These are phyloP conservation scores for Falco rusticolus DNA, from an alignment of 2,797 vertebrate genomes.

Conservation along the genomic window DNA sequence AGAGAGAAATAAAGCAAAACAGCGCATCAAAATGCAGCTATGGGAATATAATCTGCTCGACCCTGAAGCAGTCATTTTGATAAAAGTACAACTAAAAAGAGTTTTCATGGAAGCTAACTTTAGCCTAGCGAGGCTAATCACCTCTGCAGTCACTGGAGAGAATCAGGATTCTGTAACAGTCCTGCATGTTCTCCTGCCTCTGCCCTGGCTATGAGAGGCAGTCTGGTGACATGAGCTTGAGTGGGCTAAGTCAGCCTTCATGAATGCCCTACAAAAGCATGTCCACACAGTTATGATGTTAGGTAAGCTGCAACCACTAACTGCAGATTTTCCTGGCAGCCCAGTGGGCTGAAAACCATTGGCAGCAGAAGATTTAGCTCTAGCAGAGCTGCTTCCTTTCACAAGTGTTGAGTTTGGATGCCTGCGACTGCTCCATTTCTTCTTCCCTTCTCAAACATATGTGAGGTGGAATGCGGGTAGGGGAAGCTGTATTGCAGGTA, in stretches of 20 bases:
- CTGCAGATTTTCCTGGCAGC: slow-evolving; percentile 4
- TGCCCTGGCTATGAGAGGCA: neutral
- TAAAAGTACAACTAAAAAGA: slow-evolving; percentile 12
- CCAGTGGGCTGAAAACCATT: slow-evolving; percentile 13
- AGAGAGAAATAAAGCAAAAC: slow-evolving; percentile 33
- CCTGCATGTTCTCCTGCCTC: neutral
- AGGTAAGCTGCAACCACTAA: neutral
- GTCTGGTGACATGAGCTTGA: neutral
- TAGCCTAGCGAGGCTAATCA: neutral
- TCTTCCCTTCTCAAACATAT: neutral
- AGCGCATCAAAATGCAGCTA: neutral
- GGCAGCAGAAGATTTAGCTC: neutral
- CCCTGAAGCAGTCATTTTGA: slow-evolving; percentile 34
- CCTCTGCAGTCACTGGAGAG: neutral
- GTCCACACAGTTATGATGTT: neutral
- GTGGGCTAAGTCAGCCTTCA: neutral
- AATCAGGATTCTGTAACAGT: neutral
- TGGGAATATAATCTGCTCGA: neutral
- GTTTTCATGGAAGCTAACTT: slow-evolving; percentile 19
- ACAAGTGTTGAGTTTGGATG: neutral
- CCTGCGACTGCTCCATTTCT: neutral
- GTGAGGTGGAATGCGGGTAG: neutral
- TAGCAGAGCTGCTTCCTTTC: neutral
- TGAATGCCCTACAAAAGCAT: neutral
- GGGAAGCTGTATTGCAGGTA: slow-evolving; percentile 33